These are phyloP conservation scores for Macrosoma leucophasiata DNA, from an alignment of 2,888 invertebrate species.

Conservation along the genomic window DNA sequence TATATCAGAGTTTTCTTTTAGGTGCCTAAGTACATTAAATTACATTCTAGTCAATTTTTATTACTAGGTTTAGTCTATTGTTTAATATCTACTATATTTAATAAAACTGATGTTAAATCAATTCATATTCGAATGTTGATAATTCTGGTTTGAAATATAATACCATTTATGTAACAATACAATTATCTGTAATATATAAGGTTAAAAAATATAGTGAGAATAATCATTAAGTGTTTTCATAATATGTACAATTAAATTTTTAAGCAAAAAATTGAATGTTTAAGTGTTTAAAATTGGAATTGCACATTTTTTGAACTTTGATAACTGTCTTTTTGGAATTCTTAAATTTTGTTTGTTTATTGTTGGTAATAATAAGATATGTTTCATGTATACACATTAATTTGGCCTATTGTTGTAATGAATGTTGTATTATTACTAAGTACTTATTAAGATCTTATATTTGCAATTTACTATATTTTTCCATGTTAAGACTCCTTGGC, in stretches of 20 bases:
- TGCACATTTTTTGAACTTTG: not conserved
- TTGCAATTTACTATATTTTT: no score
- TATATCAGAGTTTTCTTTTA: slow-evolving; percentile 32
- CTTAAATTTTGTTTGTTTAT: slow-evolving; percentile 1
- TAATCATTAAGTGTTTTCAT: slow-evolving; percentile 33
- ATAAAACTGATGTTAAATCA: slow-evolving; percentile 16
- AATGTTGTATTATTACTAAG: no score
- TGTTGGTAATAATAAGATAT: slow-evolving; percentile 2
- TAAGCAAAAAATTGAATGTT: slow-evolving; percentile 11
- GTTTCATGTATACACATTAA: no score
- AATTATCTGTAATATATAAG: slow-evolving; percentile 19
- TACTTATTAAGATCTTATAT: no score
- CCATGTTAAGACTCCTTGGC: no score
- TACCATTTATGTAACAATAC: not conserved
- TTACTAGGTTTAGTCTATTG: slow-evolving; percentile 17
- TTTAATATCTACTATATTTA: no score
- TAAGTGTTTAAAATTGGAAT: slow-evolving; percentile 11
- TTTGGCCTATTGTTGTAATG: no score
- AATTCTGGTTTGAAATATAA: not conserved
- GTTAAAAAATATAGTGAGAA: slow-evolving; percentile 36
- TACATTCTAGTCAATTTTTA: slow-evolving; percentile 63
- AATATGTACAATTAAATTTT: slow-evolving; percentile 19
- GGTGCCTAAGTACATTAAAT: slow-evolving; percentile 46
- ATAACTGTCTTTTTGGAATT: not conserved
- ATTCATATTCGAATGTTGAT: slow-evolving; percentile 10